Evolutionary conservation across 2,113 vertebrate genomes (phyloP), one percentile per base, ranked within the genome.

Genomic region (Tupaia chinensis): DNA sequence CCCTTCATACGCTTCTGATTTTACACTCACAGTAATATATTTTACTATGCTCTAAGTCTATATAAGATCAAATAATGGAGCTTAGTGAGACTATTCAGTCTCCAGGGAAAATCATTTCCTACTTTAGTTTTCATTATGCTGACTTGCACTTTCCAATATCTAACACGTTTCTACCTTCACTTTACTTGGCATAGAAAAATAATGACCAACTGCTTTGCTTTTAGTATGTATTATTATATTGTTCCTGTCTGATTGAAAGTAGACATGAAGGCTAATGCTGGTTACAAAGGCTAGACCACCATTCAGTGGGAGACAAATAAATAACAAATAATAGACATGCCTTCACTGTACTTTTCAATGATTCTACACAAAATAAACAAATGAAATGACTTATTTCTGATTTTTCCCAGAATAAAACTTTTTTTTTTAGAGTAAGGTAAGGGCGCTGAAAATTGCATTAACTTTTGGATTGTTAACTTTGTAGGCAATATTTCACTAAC

Each of bases 351-450:
- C 58, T 91, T 94, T 76, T 77, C n/a, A 65, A 20, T 72, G 44
- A 89, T 73, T 89, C 56, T 94, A 81, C 27, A 66, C 44, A 82
- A 61, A 86, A 78, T 53, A 32, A 92, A 89, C 63, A 89, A 92
- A 82, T 65, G 20, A 7, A 54, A 90, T 80, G 63, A 93, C 80
- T 84, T 91, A 5, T 84, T 61, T 15, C 25, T 60, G 2, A 80
- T 66, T 93, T 87, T 87, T 66, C 79, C 29, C n/a, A 93, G 65
- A 95, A 91, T 79, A 78, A 70, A 91, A 66, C 17, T n/a, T 68
- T 14, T 56, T 87, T 84, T 91, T 83, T 19, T 27, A 87, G n/a
- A 91, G 56, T 5, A 84, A 90, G 60, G 79, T 29, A 87, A 92
- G 15, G 61, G 3, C 23, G 27, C 94, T 92, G 56, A 89, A 83